Evolutionary conservation across 1,140 invertebrate genomes (phyloP).

Genomic region (Neodiprion pinetum): DNA sequence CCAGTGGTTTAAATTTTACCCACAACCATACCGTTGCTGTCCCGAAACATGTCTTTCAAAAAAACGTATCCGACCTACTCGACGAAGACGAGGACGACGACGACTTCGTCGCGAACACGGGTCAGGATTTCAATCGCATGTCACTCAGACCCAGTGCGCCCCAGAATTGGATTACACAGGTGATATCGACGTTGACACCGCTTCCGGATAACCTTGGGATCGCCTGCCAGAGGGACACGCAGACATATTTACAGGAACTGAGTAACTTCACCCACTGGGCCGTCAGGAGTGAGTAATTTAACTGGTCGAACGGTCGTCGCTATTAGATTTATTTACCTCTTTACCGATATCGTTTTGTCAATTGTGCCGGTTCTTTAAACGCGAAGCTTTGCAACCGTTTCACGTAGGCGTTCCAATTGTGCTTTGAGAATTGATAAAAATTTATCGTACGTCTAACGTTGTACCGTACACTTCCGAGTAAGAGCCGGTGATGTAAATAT

Average conservation of each 20-base stretch:
- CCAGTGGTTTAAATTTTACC: not conserved
- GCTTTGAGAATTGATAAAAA: too few species aligned
- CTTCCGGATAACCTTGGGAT: not conserved
- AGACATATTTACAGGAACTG: slow-evolving; percentile 5
- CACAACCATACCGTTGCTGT: not conserved
- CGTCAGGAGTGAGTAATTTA: slow-evolving; percentile 1
- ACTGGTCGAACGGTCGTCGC: not conserved
- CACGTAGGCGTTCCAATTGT: too few species aligned
- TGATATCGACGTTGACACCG: not conserved
- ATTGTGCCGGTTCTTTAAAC: too few species aligned
- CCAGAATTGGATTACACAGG: slow-evolving; percentile 4
- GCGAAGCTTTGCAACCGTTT: too few species aligned
- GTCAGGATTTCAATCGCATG: not conserved
- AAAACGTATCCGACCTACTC: not conserved
- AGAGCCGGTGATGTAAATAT: too few species aligned
- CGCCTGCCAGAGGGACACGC: slow-evolving; percentile 4
- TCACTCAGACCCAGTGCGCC: not conserved
- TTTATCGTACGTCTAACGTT: too few species aligned
- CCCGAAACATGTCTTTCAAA: not conserved
- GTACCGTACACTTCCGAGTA: too few species aligned
- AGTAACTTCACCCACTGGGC: slow-evolving; percentile 10
- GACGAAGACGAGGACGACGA: not conserved
- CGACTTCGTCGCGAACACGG: not conserved
- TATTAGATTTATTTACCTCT: not conserved
- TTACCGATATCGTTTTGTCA: too few species aligned